Evolutionary conservation across 1,140 invertebrate species (phyloP).

Genomic region (Drosophila funebris): DNA sequence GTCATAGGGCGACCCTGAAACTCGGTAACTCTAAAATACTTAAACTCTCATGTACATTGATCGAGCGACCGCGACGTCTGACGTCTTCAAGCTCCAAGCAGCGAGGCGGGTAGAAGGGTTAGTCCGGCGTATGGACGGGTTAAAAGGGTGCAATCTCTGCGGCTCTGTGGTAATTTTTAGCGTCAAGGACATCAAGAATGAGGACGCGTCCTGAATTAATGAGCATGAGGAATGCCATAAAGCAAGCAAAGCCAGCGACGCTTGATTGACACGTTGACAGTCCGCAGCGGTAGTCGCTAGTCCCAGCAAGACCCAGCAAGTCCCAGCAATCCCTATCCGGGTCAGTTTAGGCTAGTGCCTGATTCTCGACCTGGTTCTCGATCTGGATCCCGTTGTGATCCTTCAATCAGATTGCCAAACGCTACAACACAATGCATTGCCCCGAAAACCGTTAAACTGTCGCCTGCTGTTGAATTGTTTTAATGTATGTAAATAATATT

Average conservation of each 20-base stretch:
- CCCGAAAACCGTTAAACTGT: conserved; percentile 1
- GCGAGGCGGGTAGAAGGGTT: conserved; percentile 12
- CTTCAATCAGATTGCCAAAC: conserved; percentile 37
- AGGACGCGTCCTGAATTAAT: conserved; percentile 48
- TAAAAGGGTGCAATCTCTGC: conserved; percentile 38
- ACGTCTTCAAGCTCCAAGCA: conserved; percentile 42
- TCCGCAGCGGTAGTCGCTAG: conserved; percentile 17
- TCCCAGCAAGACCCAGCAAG: too few species aligned
- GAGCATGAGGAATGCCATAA: conserved; percentile 26
- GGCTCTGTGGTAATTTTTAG: conserved; percentile 30
- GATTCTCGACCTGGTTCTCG: conserved; percentile 1
- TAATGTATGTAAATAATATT: conserved; percentile 37
- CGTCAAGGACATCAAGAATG: conserved; percentile 48
- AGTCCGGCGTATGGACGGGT: not conserved
- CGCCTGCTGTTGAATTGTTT: conserved; percentile 57
- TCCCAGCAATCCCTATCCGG: conserved; percentile 16
- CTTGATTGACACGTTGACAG: conserved; percentile 64
- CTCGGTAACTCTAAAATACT: not conserved
- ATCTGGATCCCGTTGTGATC: conserved; percentile 51
- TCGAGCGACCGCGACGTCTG: conserved; percentile 5
- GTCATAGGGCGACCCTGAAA: conserved; percentile 26
- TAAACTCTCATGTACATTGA: not conserved
- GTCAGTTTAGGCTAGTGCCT: conserved; percentile 24
- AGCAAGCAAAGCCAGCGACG: conserved; percentile 13
- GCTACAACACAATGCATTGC: conserved; percentile 6